These are phyloP conservation scores for Drosophila nigrodunni DNA, from an alignment of 1,140 invertebrate species.

Conservation along the genomic window DNA sequence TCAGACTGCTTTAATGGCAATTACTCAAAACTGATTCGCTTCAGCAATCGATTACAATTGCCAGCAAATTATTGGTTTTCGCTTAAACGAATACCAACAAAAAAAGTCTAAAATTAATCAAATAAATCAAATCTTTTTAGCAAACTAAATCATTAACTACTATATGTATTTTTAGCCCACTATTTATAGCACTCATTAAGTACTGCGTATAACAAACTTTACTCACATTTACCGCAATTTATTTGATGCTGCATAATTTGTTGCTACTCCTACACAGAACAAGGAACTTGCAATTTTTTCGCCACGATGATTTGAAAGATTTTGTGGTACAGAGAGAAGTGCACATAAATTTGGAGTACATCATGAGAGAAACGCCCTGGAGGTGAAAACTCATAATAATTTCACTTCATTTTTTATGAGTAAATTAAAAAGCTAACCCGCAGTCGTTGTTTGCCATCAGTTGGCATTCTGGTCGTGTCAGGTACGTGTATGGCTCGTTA, in stretches of 20 bases:
- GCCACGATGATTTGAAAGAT: conserved; percentile 1
- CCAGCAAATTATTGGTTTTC: conserved; percentile 14
- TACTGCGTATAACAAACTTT: background rate
- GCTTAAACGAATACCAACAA: background rate
- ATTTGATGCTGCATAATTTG: conserved; percentile 18
- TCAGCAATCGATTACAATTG: background rate
- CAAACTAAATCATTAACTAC: no score
- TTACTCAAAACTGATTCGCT: background rate
- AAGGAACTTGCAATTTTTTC: background rate
- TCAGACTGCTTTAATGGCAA: background rate
- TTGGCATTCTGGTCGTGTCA: conserved; percentile 31
- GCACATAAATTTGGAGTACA: conserved; percentile 38
- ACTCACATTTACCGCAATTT: background rate
- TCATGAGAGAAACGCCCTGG: conserved; percentile 41
- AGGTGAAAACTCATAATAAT: conserved; percentile 59
- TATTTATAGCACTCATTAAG: background rate
- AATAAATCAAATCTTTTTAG: background rate
- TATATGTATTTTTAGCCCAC: no score
- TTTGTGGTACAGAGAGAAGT: conserved; percentile 1
- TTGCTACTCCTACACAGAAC: conserved; percentile 3
- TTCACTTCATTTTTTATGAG: conserved; percentile 61
- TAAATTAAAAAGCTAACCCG: conserved; percentile 71
- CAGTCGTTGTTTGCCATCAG: conserved; percentile 23
- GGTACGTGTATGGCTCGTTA: conserved; percentile 6
- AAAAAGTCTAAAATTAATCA: background rate